Base-by-base conservation (phyloP, 2,113 vertebrate genomes). In the Gymnocephalus cernua region DNA sequence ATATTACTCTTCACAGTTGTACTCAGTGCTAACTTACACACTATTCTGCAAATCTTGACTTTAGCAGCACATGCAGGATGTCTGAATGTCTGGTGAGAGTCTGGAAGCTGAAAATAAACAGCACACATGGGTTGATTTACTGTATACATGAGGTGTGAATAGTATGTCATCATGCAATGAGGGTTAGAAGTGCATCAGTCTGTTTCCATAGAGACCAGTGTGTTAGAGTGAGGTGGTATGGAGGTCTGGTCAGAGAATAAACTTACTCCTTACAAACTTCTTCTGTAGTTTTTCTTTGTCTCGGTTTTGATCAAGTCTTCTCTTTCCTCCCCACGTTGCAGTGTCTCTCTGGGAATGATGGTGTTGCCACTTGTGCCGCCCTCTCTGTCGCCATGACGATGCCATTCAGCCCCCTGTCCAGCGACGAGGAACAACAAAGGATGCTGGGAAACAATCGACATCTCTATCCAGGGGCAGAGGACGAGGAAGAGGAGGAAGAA, bases 371-470 rank as follows among this genome's bases (percentile, higher is more conserved):
- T 93, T 92, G 90, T 92, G 93, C 93, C 80, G 75, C 91, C 92
- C 86, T 93, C 95, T 87, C 88, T 95, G 95, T 96, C 94, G 93
- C 95, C 96, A 96, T 96, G 95, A 98, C 94, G 59, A 98, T 97
- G 97, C 96, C 97, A 85, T 96, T 96, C 93, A 97, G 96, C 95
- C 97, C 96, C 90, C 96, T 95, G 91, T 96, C 97, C 89, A 97
- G 97, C 86, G 96, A 97, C 96, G 97, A 97, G 95, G 97, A 97
- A 92, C 95, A 95, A 85, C 96, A 95, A 93, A 97, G 96, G 85
- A 96, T 95, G 95, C 95, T 97, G 93, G 94, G 95, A 91, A 95
- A 93, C 84, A 95, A 77, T 54, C 91, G 93, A 85, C 95, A 95
- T 91, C 94, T 94, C 63, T 95, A 95, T 88, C 95, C 94, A 79